A percentile compares a stretch with the other conserved stretches of the same genome.
Conservation (phyloP, 2,113 vertebrate species). For the Lamprotornis superbus region DNA sequence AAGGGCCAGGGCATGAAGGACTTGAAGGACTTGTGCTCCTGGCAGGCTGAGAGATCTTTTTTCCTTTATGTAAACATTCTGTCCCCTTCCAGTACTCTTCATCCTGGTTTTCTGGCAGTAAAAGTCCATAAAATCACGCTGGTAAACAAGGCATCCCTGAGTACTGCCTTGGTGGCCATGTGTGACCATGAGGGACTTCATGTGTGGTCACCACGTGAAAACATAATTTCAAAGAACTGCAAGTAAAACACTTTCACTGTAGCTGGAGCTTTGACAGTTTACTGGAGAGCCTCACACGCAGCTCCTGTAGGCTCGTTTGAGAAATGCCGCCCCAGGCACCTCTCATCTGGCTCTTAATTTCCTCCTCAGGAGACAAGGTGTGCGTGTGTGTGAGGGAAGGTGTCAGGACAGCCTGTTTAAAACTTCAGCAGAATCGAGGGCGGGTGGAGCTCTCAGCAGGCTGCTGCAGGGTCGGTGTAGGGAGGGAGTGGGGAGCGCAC, state of each 20-base stretch:
- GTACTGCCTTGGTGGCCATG: background rate
- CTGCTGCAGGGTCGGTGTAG: rapidly evolving
- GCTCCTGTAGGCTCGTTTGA: background rate
- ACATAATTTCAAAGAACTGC: background rate
- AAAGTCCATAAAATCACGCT: background rate
- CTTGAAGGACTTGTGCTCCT: background rate
- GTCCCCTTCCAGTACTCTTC: background rate
- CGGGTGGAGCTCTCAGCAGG: background rate
- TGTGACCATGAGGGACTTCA: background rate
- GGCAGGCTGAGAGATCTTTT: background rate
- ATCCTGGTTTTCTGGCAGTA: background rate
- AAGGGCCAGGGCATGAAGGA: background rate
- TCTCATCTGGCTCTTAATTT: background rate
- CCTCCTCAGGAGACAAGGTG: background rate
- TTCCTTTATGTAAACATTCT: background rate
- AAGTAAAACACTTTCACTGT: background rate
- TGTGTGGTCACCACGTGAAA: background rate
- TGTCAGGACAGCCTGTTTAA: background rate
- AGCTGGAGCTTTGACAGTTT: background rate
- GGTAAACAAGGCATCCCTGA: background rate
- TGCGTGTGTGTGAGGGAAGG: background rate
- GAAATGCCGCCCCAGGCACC: background rate
- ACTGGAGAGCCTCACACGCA: background rate
- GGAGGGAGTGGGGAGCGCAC: rapidly evolving
- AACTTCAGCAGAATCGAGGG: background rate